Percentiles rank a stretch among this genome's conserved stretches.
Conservation (phyloP, 2,113 vertebrate species). For the Thalassarche chlororhynchos region DNA sequence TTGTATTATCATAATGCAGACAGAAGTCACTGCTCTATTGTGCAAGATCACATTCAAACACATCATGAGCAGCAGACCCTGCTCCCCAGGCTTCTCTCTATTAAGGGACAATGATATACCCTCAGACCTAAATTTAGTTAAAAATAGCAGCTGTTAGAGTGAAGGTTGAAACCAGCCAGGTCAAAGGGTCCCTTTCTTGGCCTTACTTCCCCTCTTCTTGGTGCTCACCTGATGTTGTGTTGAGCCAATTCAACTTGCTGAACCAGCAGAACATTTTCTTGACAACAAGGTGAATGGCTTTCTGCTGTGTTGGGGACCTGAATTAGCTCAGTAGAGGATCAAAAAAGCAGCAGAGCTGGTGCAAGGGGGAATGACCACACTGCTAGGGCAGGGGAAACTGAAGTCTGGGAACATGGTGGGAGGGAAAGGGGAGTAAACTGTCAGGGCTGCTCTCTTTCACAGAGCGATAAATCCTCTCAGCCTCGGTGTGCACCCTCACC, state of each 20-base stretch:
- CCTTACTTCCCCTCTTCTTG: neutral
- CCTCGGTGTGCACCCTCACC: rapidly evolving
- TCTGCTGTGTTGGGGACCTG: neutral
- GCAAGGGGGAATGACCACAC: neutral
- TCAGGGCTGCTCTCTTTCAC: neutral
- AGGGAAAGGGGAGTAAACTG: neutral
- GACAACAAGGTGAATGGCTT: neutral
- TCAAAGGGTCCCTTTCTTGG: neutral
- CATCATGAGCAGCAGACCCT: neutral
- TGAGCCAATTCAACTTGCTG: neutral
- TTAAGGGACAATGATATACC: neutral
- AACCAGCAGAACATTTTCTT: neutral
- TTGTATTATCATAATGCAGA: neutral
- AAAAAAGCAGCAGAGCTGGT: neutral
- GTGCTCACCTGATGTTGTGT: neutral
- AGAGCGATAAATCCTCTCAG: neutral
- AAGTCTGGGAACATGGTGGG: neutral
- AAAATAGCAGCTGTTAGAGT: slow-evolving; percentile 18
- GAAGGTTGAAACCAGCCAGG: neutral
- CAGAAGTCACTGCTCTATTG: slow-evolving; percentile 11
- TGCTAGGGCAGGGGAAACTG: neutral
- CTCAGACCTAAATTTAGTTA: slow-evolving; percentile 46
- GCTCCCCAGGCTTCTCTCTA: neutral
- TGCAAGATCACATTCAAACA: neutral
- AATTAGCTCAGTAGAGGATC: neutral